Percentiles rank a stretch among this genome's conserved stretches.
Evolutionary conservation across 2,113 vertebrate genomes (phyloP).

Genomic region (Anthoscopus minutus): DNA sequence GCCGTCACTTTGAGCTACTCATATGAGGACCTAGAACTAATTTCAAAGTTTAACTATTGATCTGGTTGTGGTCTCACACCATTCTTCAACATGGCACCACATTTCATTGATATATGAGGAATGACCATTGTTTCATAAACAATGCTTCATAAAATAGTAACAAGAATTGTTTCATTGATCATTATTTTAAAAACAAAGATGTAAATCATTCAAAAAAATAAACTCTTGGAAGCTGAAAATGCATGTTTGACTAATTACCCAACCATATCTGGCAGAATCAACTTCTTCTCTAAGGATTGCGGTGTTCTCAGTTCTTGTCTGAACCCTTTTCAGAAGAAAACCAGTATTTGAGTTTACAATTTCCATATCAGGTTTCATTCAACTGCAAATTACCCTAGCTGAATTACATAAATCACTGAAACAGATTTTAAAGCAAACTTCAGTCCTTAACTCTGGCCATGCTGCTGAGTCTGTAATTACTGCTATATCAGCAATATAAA

Average conservation of each 20-base stretch:
- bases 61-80: background rate
- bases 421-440: background rate
- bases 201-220: background rate
- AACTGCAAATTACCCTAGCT: background rate
- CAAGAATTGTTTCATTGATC: background rate
- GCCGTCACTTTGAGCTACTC: background rate
- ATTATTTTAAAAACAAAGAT: background rate
- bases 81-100: background rate
- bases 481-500: background rate
- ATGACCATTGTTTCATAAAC: background rate
- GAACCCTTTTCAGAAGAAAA: constrained; percentile 6
- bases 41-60: background rate
- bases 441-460: background rate
- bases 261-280: background rate
- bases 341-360: background rate
- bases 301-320: background rate
- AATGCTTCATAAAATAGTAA: background rate
- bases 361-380: background rate
- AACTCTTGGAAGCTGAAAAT: background rate
- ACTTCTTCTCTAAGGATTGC: background rate
- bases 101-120: background rate
- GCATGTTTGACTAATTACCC: background rate
- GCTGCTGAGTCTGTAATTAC: constrained; percentile 10
- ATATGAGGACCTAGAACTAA: background rate
- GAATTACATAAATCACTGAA: background rate